Evolutionary conservation across 2,113 vertebrate species (phyloP).

Genomic region (Stigmatopora argus): DNA sequence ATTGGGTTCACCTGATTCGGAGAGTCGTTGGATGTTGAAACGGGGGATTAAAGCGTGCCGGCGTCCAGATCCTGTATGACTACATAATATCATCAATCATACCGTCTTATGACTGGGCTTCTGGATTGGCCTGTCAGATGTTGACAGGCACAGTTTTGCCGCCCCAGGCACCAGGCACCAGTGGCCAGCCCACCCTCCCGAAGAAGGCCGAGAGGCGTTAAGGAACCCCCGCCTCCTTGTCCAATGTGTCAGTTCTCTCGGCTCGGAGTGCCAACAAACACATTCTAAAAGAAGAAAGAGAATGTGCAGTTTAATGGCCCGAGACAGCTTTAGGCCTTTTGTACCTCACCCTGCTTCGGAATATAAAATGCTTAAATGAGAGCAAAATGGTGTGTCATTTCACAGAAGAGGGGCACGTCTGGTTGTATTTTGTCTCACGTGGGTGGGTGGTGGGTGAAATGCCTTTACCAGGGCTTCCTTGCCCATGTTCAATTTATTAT

Average conservation of each 20-base stretch:
- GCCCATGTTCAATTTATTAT: conserved; percentile 22
- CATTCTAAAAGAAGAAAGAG: conserved; percentile 55
- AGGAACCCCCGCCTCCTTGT: conserved; percentile 42
- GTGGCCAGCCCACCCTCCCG: conserved; percentile 52
- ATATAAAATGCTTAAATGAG: conserved; percentile 62
- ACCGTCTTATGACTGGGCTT: conserved; percentile 44
- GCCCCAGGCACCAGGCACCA: conserved; percentile 53
- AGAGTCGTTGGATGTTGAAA: conserved; percentile 55
- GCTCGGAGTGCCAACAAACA: conserved; percentile 57
- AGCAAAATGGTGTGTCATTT: conserved; percentile 58
- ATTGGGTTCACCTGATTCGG: conserved; percentile 40
- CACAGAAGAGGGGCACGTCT: conserved; percentile 32
- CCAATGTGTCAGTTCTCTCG: conserved; percentile 62
- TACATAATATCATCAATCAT: conserved; percentile 71
- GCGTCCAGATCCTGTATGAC: conserved; percentile 57
- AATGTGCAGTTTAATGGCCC: conserved; percentile 64
- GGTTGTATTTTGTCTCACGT: conserved; percentile 22
- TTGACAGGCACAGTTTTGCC: conserved; percentile 59
- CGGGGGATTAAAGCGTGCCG: conserved; percentile 56
- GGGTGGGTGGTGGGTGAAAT: conserved; percentile 3
- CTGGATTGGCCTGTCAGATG: conserved; percentile 57
- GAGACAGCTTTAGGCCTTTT: conserved; percentile 58
- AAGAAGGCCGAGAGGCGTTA: conserved; percentile 47
- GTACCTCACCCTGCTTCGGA: conserved; percentile 50
- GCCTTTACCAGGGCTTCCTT: conserved; percentile 17